Conservation (phyloP, 2,888 invertebrate genomes). For the Halocaridina rubra region DNA sequence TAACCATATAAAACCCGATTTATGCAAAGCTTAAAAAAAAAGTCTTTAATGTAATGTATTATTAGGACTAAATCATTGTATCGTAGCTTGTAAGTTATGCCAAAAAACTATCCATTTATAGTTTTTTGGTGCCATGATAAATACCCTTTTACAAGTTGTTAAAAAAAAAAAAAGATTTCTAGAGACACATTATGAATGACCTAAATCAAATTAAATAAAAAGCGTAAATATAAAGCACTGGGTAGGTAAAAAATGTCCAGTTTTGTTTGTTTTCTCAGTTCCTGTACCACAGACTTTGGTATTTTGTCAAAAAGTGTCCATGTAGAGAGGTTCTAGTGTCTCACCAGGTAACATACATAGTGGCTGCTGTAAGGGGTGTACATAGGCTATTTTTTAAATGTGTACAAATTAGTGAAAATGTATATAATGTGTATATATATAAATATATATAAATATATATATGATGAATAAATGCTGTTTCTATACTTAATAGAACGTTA, state of each 20-base stretch:
- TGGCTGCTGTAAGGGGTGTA: slow-evolving; percentile 35
- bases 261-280: too few relatives aligned
- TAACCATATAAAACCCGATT: too few relatives aligned
- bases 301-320: background rate
- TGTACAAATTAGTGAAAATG: slow-evolving; percentile 47
- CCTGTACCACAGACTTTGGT: slow-evolving; percentile 14
- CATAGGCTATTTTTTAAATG: slow-evolving; percentile 50
- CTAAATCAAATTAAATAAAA: too few relatives aligned
- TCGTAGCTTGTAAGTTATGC: slow-evolving; percentile 23
- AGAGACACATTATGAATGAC: too few relatives aligned
- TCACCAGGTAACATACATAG: background rate
- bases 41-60: too few relatives aligned
- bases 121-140: slow-evolving; percentile 22
- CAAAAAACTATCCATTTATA: slow-evolving; percentile 1
- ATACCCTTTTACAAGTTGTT: too few relatives aligned
- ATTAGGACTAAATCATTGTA: too few relatives aligned
- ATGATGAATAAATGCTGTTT: slow-evolving; percentile 46
- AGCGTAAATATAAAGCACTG: too few relatives aligned
- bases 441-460: slow-evolving; percentile 35
- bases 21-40: too few relatives aligned
- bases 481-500: slow-evolving; percentile 4
- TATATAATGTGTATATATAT: slow-evolving; percentile 40
- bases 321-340: background rate
- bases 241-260: too few relatives aligned
- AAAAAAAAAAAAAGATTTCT: background rate